Evolutionary conservation across 1,140 invertebrate genomes (phyloP), one percentile per base, ranked within the genome.

Genomic region (Tachypleus tridentatus): DNA sequence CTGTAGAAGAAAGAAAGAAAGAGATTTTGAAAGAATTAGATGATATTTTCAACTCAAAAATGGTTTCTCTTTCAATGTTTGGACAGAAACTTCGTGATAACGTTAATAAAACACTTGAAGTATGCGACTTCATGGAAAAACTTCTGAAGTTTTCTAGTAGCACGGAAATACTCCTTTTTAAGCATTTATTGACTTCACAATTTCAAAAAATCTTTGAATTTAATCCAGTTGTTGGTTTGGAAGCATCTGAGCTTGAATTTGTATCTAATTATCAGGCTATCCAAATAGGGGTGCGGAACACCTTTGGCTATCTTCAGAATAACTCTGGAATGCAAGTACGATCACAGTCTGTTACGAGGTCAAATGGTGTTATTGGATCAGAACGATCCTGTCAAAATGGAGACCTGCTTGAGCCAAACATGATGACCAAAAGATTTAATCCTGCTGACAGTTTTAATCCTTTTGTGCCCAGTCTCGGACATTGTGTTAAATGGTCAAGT

Each of bases 401-500:
- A 50, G 85, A 83, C 62, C 85, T 82, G 9, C 90, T 87, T 74
- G 87, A 88, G 72, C 85, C 84, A 1, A 87, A 85, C 73, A 85
- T 88, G 60, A 85, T 89, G 62, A 85, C 86, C 5, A 89, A 90
- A 76, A 79, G 87, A 70, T 89, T 90, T 77, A 87, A 85, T 69
- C 87, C 86, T 68, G 84, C 84, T 60, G 89, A 87, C 72, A 88
- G 86, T 69, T 78, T 91, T 4, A 87, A 87, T 0, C 87, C 87
- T 10, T 89, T 89, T 64, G 70, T 71, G 47, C 71, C 73, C 47
- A 64, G 66, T 60, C 70, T 71, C 29, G 78, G 76, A 65, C 87
- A 91, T 0, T 96, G 97, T 74, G 92, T 96, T 72, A 96, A 96
- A 77, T 97, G 94, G 93, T 94, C 91, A 61, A 95, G 91, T 78